Conservation (phyloP, 2,888 invertebrate species). For the Aphodius granarius region DNA sequence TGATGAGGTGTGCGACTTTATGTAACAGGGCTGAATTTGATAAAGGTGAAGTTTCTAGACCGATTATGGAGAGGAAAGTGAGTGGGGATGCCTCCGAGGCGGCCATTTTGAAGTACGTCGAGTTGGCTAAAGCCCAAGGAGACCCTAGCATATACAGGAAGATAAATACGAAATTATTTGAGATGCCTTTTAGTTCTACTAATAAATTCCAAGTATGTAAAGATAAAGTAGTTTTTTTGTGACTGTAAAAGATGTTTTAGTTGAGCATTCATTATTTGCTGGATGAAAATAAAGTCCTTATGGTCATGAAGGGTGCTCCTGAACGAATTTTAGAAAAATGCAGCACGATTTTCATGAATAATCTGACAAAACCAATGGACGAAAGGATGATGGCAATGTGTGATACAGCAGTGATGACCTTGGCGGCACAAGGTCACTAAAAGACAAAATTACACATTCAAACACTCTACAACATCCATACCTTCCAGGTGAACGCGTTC, state of each 20-base stretch:
- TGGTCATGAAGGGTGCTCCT: conserved; percentile 79
- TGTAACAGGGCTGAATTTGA: conserved; percentile 74
- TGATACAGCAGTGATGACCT: conserved; percentile 72
- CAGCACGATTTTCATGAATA: conserved; percentile 61
- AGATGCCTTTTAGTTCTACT: conserved; percentile 70
- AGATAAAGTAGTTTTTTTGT: background rate
- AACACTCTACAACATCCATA: too few species aligned
- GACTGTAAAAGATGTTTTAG: conserved; percentile 32
- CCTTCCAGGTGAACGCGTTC: conserved; percentile 76
- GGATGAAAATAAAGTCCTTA: conserved; percentile 56
- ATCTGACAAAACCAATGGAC: conserved; percentile 59
- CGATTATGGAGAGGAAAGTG: conserved; percentile 60
- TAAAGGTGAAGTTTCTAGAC: conserved; percentile 44
- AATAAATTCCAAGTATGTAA: conserved; percentile 65
- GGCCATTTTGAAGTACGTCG: conserved; percentile 69
- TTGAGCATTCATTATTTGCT: conserved; percentile 61
- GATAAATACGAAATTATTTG: conserved; percentile 60
- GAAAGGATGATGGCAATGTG: conserved; percentile 60
- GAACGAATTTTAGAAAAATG: conserved; percentile 72
- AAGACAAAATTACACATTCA: too few species aligned
- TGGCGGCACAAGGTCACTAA: conserved; percentile 64
- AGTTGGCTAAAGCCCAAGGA: conserved; percentile 54
- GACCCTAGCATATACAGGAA: conserved; percentile 47
- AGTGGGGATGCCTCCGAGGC: conserved; percentile 73
- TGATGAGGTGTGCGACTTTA: conserved; percentile 61